Percentiles rank a stretch among this genome's conserved stretches.
These are phyloP conservation scores for Troides oblongomaculatus DNA, from an alignment of 2,888 invertebrate genomes.

Conservation along the genomic window DNA sequence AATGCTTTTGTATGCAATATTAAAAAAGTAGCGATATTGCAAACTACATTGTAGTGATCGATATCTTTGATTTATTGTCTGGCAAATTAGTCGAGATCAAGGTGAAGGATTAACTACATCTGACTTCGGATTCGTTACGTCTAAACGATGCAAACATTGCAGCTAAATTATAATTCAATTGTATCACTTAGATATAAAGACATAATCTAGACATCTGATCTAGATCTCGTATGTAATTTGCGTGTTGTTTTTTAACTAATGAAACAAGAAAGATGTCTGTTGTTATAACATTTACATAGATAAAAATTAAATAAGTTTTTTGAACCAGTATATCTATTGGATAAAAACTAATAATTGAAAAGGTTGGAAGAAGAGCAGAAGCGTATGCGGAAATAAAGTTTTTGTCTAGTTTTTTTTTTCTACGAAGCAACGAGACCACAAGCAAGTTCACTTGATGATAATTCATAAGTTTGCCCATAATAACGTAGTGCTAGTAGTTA, in stretches of 20 bases:
- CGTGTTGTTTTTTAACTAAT: not conserved
- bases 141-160: not conserved
- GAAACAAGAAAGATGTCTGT: not conserved
- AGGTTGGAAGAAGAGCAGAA: too few species aligned
- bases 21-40: not conserved
- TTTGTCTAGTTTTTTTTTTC: too few species aligned
- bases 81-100: not conserved
- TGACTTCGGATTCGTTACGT: not conserved
- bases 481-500: too few species aligned
- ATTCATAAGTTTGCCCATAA: too few species aligned
- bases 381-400: too few species aligned
- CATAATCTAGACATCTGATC: conserved; percentile 1
- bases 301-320: too few species aligned
- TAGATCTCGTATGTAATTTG: not conserved
- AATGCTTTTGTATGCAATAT: not conserved
- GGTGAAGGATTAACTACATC: not conserved
- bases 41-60: not conserved
- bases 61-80: not conserved
- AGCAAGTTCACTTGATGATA: too few species aligned
- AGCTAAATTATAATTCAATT: conserved; percentile 2
- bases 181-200: not conserved
- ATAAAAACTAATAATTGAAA: too few species aligned
- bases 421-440: too few species aligned
- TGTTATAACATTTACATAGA: not conserved
- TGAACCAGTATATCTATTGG: too few species aligned